A percentile compares a stretch with the other conserved stretches of the same genome.
These are phyloP conservation scores for Rhysida immarginata DNA, from an alignment of 1,140 invertebrate genomes.

Conservation along the genomic window DNA sequence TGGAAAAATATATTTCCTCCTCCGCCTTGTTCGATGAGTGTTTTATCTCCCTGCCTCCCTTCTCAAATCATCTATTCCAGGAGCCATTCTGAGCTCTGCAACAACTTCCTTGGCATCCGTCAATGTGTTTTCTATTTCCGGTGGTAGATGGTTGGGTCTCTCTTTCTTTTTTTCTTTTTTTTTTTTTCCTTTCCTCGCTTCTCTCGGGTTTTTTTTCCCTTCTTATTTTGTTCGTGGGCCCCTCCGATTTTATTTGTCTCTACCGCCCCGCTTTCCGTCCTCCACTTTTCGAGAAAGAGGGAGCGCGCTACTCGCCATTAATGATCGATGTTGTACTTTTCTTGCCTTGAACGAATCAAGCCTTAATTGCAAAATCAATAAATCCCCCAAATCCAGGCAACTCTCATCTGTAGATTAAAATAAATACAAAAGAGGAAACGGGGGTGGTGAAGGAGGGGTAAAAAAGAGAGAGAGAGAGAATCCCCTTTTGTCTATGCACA, in stretches of 20 bases:
- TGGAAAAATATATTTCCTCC: not conserved
- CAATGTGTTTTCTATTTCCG: not conserved
- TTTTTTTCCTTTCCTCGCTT: constrained; percentile 10
- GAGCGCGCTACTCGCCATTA: too few relatives aligned
- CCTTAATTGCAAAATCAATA: constrained; percentile 10
- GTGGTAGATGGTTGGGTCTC: not conserved
- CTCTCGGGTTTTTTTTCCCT: not conserved
- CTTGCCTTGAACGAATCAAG: constrained; percentile 5
- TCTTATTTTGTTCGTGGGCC: not conserved
- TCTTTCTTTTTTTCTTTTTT: constrained; percentile 6
- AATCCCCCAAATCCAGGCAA: not conserved
- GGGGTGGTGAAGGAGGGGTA: too few relatives aligned
- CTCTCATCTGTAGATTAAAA: not conserved
- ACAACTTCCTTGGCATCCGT: not conserved
- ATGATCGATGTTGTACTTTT: not conserved
- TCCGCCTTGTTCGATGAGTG: not conserved
- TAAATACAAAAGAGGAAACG: too few relatives aligned
- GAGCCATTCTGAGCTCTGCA: not conserved
- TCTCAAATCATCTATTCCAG: not conserved
- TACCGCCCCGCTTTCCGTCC: too few relatives aligned
- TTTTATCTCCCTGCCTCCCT: not conserved
- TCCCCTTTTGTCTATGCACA: too few relatives aligned
- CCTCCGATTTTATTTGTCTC: too few relatives aligned
- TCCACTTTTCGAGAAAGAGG: too few relatives aligned
- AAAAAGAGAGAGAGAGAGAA: too few relatives aligned